Percentiles rank a stretch among this genome's conserved stretches.
Evolutionary conservation across 2,113 vertebrate species (phyloP).

Genomic region (Acrocephalus kingi): DNA sequence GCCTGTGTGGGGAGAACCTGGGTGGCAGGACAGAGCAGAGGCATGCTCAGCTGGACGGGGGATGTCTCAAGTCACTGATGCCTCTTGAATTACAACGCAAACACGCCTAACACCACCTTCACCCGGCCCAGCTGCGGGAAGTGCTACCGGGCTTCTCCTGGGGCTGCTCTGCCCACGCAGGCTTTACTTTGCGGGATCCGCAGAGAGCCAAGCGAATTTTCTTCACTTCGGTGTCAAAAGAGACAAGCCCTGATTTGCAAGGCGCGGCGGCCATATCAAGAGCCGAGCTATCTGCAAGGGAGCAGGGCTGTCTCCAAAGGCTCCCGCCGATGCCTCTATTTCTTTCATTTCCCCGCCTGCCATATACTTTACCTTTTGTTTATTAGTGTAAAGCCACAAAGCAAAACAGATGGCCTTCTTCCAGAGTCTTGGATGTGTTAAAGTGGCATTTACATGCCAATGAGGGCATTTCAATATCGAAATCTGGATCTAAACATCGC

Average conservation of each 20-base stretch:
- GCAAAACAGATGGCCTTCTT: conserved; percentile 79
- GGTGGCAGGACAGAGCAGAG: background rate
- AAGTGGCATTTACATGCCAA: conserved; percentile 77
- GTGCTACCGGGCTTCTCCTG: background rate
- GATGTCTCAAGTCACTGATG: background rate
- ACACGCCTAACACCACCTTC: background rate
- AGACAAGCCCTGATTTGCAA: conserved; percentile 45
- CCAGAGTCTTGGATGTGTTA: conserved; percentile 78
- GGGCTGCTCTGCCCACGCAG: background rate
- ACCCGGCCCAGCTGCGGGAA: background rate
- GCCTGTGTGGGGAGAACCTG: background rate
- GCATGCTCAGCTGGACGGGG: background rate
- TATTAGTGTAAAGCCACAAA: conserved; percentile 77
- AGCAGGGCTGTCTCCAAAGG: conserved; percentile 54
- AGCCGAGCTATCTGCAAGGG: conserved; percentile 19
- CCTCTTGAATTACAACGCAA: conserved; percentile 2
- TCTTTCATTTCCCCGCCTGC: conserved; percentile 70
- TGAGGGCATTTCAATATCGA: conserved; percentile 74
- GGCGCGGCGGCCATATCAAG: conserved; percentile 76
- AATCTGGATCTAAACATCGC: conserved; percentile 58
- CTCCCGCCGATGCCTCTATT: conserved; percentile 45
- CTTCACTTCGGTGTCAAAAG: conserved; percentile 60
- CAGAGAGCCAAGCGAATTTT: conserved; percentile 31
- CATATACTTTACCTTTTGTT: conserved; percentile 80
- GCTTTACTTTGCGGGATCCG: background rate